Base-by-base conservation (phyloP, 2,113 vertebrate genomes). In the Nesoenas mayeri region DNA sequence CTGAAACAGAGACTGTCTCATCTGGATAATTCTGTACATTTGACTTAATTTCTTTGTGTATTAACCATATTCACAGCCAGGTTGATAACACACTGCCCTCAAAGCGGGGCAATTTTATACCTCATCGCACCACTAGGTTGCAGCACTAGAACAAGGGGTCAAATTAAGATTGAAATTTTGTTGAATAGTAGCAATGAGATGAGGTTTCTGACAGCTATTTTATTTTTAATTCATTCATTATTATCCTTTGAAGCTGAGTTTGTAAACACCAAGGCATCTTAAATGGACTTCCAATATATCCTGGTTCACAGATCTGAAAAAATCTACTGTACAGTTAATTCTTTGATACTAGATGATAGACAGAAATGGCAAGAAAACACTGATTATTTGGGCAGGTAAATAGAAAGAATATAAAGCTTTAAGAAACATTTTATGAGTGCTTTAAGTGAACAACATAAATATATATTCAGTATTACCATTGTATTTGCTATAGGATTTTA, bases 81-180 rank as follows among this genome's bases (percentile, higher is more conserved):
- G 21, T 48, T 84, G 89, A 31, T 70, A 85, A 77, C 70, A 48
- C 47, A 12, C 13, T 42, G 25, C 78, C 73, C 65, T 91, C 7
- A 1, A 86, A 80, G 34, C 14, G 75, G 8, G 66, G 82, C 48
- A 89, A 69, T 96, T 97, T 96, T 79, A 70, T 96, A 71, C 89
- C 73, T 79, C 44, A 15, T 57, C 38, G 11, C 51, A 88, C 98
- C 98, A 93, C 97, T 97, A 98, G 97, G 97, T 85, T 94, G 97
- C 97, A 98, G 96, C 92, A 97, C 36, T 74, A 53, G 36, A 42
- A 57, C 28, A 58, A 16, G 36, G 62, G 87, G 92, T 72, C 79
- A 75, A 69, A 12, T 44, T 79, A 86, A 64, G 16, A 18, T 20
- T 71, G 29, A 21, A 34, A 54, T 58, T 66, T 1, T 73, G 48